These are phyloP conservation scores for Sinelater perroti DNA, from an alignment of 2,888 invertebrate genomes.

Conservation along the genomic window DNA sequence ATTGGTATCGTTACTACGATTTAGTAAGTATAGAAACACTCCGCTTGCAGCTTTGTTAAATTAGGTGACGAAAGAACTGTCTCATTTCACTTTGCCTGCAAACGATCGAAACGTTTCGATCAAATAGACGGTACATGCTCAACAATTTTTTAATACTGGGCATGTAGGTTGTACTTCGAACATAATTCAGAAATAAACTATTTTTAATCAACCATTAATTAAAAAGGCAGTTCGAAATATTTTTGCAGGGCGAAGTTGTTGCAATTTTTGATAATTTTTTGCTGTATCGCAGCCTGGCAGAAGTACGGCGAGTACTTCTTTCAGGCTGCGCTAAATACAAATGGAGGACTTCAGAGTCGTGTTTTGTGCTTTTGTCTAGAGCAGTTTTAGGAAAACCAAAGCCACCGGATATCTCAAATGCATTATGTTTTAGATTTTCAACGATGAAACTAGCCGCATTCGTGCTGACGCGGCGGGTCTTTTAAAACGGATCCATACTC, in stretches of 20 bases:
- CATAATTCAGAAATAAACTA: no score
- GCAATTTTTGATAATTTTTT: slow-evolving; percentile 8
- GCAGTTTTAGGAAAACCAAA: neutral
- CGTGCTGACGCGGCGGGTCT: slow-evolving; percentile 80
- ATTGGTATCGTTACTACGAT: slow-evolving; percentile 31
- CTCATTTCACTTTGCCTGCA: neutral
- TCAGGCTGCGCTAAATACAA: slow-evolving; percentile 10
- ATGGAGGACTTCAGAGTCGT: slow-evolving; percentile 32
- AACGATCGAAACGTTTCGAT: slow-evolving; percentile 29
- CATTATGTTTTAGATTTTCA: slow-evolving; percentile 72
- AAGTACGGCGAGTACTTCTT: neutral
- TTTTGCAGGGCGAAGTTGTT: slow-evolving; percentile 1
- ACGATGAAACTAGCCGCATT: slow-evolving; percentile 83
- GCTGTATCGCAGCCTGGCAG: slow-evolving; percentile 5
- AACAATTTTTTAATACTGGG: neutral
- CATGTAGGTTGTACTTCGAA: neutral
- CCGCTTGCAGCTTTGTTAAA: no score
- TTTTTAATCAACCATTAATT: no score
- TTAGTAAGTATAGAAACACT: slow-evolving; percentile 36
- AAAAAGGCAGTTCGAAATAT: no score
- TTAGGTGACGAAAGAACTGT: no score
- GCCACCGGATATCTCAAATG: neutral
- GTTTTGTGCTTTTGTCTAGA: slow-evolving; percentile 16
- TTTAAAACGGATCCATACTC: slow-evolving; percentile 77
- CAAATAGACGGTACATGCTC: neutral